phyloP scores from a whole-genome alignment of 2,888 invertebrate species.

The Mimumesa dahlbomi region DNA sequence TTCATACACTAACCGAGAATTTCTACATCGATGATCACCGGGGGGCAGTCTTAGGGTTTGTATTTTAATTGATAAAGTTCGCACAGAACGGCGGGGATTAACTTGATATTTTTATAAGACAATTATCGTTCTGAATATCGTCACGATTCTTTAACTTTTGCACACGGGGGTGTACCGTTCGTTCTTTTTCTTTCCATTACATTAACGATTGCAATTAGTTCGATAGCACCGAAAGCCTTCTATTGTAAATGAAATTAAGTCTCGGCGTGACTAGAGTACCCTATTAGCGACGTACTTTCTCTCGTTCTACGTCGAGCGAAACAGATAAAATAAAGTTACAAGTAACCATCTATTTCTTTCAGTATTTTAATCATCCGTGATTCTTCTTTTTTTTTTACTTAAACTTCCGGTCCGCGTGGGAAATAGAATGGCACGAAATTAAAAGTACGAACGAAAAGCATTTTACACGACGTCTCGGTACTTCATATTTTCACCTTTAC shows the following conservation, averaged over 20 bases:
- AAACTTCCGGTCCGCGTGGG: background rate
- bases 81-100: too few relatives aligned
- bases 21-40: too few relatives aligned
- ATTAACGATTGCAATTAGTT: slow-evolving; percentile 24
- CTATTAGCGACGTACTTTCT: slow-evolving; percentile 36
- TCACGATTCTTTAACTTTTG: background rate
- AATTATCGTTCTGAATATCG: background rate
- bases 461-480: too few relatives aligned
- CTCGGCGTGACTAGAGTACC: slow-evolving; percentile 25
- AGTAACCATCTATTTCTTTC: background rate
- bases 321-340: background rate
- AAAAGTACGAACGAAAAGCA: too few relatives aligned
- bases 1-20: too few relatives aligned
- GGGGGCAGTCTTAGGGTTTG: too few relatives aligned
- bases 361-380: too few relatives aligned
- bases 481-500: too few relatives aligned
- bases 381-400: background rate
- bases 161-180: too few relatives aligned
- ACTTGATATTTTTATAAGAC: background rate
- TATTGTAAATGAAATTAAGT: slow-evolving; percentile 27
- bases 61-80: too few relatives aligned
- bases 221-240: slow-evolving; percentile 11
- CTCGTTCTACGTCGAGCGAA: slow-evolving; percentile 13
- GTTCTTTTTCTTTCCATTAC: slow-evolving; percentile 3
- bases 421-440: too few relatives aligned